Conservation (phyloP, 2,888 invertebrate genomes). For the Mystacides longicornis region DNA sequence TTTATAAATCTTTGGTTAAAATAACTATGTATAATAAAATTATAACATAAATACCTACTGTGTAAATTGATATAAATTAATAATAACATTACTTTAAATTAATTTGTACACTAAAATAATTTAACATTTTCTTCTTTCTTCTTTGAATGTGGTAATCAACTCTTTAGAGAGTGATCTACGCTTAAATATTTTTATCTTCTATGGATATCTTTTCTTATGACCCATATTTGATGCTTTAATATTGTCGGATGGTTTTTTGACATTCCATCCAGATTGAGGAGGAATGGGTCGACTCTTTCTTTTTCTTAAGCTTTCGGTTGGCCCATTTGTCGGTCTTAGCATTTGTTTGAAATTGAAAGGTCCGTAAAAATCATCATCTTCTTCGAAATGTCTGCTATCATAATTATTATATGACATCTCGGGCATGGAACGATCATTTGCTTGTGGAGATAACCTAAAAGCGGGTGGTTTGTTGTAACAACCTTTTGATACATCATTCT, state of each 20-base stretch:
- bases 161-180: too few species aligned
- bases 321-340: slow-evolving; percentile 56
- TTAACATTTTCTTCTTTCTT: background rate
- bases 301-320: slow-evolving; percentile 62
- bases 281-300: slow-evolving; percentile 39
- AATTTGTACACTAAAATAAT: background rate
- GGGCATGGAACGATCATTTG: slow-evolving; percentile 23
- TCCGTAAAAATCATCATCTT: slow-evolving; percentile 53
- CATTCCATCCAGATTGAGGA: slow-evolving; percentile 19
- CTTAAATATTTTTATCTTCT: too few species aligned
- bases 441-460: slow-evolving; percentile 12
- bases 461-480: slow-evolving; percentile 14
- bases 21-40: background rate
- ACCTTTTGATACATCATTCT: slow-evolving; percentile 31
- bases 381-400: slow-evolving; percentile 28
- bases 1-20: background rate
- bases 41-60: background rate
- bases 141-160: too few species aligned
- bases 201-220: slow-evolving; percentile 20
- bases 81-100: background rate
- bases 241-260: slow-evolving; percentile 18
- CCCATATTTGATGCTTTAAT: slow-evolving; percentile 8
- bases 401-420: slow-evolving; percentile 19
- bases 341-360: slow-evolving; percentile 63
- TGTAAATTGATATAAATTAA: background rate